Base-by-base conservation (phyloP, 2,888 invertebrate species). In the Smittia aterrima region DNA sequence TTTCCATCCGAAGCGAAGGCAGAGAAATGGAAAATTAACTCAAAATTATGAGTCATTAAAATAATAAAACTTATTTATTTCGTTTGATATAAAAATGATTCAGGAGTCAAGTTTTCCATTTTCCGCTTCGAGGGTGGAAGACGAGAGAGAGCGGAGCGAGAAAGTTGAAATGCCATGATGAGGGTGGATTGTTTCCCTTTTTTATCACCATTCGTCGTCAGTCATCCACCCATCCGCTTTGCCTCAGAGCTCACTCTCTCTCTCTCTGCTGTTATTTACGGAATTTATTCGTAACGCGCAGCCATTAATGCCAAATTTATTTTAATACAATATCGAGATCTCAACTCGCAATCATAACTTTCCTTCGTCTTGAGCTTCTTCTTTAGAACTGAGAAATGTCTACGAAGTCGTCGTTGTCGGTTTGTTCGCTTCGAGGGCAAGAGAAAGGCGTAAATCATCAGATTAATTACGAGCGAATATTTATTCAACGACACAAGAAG, bases 31-130 rank as follows among this genome's bases (percentile, higher is more conserved):
- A 70, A 70, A 70, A 70, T 70, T 70, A 70, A 70, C 70, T 70
- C 40, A 70, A 70, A 70, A 70, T 70, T 70, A 70, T 70, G 47
- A 70, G 53, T 53, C 70, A 70, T 70, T 70, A 70, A 70, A 70
- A 70, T 70, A 47, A 70, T 70, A 70, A 70, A 70, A 70, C 70
- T 70, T 53, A 70, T 70, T 70, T 70, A 70, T 70, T 70, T 47
- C 53, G 47, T 70, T 70, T 70, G 70, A 70, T 70, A 70, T 70
- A 70, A 70, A 70, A 70, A 70, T 70, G 70, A 70, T 70, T 25
- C 47, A 70, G 25, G 70, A 70, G 38, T 47, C 70, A 70, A 70
- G 53, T 70, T 70, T 67, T 70, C 40, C 47, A 47, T 53, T 47
- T 70, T 40, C 70, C 70, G 24, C 32, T 67, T 20, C 25, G 27